Evolutionary conservation across 2,888 invertebrate genomes (phyloP).

Genomic region (Calliphora vomitoria): DNA sequence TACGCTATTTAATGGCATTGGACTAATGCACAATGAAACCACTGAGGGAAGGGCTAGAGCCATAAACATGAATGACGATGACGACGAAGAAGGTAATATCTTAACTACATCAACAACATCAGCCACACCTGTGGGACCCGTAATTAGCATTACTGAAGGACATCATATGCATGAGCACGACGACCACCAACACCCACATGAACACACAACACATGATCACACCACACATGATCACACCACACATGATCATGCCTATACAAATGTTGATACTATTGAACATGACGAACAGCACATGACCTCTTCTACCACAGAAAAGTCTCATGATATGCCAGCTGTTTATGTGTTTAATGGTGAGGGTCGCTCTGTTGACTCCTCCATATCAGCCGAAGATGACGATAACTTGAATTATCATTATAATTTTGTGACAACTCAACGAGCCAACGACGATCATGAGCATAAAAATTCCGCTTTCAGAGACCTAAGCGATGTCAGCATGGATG

Average conservation of each 20-base stretch:
- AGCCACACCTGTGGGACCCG: constrained; percentile 74
- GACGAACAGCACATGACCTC: constrained; percentile 68
- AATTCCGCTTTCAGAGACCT: constrained; percentile 85
- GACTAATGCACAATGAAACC: constrained; percentile 63
- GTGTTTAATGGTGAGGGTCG: constrained; percentile 80
- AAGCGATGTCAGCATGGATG: constrained; percentile 91
- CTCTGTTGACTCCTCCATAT: constrained; percentile 75
- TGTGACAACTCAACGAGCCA: constrained; percentile 77
- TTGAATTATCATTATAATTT: constrained; percentile 77
- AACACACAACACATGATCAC: constrained; percentile 29
- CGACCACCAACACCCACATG: constrained; percentile 56
- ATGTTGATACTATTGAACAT: constrained; percentile 20
- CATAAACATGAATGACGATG: constrained; percentile 79
- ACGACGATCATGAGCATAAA: constrained; percentile 72
- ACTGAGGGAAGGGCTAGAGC: constrained; percentile 80
- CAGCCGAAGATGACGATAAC: constrained; percentile 75
- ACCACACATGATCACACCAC: constrained; percentile 5
- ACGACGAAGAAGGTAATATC: constrained; percentile 63
- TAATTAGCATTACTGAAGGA: constrained; percentile 81
- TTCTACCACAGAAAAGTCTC: constrained; percentile 68
- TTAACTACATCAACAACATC: constrained; percentile 54
- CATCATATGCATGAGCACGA: constrained; percentile 73
- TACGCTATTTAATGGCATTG: constrained; percentile 25
- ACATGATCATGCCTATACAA: not conserved
- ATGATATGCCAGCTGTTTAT: constrained; percentile 74